phyloP scores from a whole-genome alignment of 2,888 invertebrate species.

The Tetranychus truncatus region DNA sequence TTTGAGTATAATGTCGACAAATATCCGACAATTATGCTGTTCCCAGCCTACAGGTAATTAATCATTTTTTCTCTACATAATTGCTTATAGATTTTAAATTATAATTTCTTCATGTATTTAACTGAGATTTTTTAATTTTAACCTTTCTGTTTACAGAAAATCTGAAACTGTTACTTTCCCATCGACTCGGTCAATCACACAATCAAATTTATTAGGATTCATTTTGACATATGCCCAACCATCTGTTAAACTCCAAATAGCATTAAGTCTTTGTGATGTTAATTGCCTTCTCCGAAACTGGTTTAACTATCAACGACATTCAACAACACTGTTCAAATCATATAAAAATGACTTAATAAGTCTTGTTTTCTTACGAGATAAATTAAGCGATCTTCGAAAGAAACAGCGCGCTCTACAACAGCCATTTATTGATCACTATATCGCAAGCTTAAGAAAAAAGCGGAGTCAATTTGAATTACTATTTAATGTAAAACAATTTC shows the following conservation, averaged over 20 bases:
- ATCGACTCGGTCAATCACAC: constrained; percentile 42
- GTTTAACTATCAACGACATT: constrained; percentile 7
- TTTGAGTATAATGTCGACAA: constrained; percentile 63
- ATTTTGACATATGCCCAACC: constrained; percentile 38
- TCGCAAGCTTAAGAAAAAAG: neutral
- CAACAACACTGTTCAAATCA: neutral
- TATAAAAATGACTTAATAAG: constrained; percentile 2
- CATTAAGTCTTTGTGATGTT: constrained; percentile 23
- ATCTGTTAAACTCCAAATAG: constrained; percentile 22
- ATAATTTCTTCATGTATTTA: neutral
- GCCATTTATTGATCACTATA: neutral
- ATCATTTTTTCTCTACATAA: neutral
- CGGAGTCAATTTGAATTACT: neutral
- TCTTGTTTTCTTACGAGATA: constrained; percentile 12
- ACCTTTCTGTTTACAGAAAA: constrained; percentile 37
- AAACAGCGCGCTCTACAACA: neutral
- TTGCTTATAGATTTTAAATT: too few relatives aligned
- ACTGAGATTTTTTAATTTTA: constrained; percentile 5
- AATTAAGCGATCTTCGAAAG: neutral
- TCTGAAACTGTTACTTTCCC: constrained; percentile 54
- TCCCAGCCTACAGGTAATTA: constrained; percentile 45
- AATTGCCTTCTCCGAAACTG: constrained; percentile 23
- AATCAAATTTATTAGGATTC: constrained; percentile 49
- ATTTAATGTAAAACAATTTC: neutral
- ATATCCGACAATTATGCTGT: constrained; percentile 61